Evolutionary conservation across 2,113 vertebrate species (phyloP).

Genomic region (Carettochelys insculpta): DNA sequence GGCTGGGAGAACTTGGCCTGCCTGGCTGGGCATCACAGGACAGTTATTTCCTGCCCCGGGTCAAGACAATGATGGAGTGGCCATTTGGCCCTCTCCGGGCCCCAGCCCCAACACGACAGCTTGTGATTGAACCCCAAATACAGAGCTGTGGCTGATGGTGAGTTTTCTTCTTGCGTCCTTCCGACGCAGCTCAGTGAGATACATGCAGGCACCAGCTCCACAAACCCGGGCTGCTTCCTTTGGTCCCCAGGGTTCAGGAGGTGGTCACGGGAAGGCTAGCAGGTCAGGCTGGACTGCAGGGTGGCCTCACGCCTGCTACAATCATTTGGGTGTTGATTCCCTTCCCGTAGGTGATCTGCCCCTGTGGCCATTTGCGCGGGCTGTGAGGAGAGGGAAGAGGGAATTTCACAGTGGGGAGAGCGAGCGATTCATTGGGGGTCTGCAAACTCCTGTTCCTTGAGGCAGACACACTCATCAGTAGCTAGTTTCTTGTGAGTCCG

Average conservation of each 20-base stretch:
- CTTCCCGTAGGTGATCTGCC: neutral
- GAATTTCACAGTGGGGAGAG: no score
- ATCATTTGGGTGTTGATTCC: neutral
- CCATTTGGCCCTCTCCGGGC: neutral
- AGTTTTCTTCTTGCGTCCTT: neutral
- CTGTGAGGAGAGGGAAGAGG: neutral
- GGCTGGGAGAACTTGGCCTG: neutral
- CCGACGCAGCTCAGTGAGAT: neutral
- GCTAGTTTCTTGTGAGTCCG: neutral
- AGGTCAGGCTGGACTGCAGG: neutral
- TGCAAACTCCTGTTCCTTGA: no score
- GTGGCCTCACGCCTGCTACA: neutral
- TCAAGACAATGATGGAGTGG: neutral
- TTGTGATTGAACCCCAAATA: neutral
- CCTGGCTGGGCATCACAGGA: no score
- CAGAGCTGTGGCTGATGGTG: neutral
- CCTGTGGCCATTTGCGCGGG: neutral
- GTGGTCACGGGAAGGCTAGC: neutral
- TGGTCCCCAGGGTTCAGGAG: no score
- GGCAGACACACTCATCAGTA: no score
- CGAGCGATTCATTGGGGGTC: no score
- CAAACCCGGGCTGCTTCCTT: neutral
- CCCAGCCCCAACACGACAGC: no score
- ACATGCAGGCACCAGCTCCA: neutral
- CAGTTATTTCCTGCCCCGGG: neutral